Evolutionary conservation across 2,797 vertebrate genomes (phyloP).

Genomic region (Hafferia zeledoni): DNA sequence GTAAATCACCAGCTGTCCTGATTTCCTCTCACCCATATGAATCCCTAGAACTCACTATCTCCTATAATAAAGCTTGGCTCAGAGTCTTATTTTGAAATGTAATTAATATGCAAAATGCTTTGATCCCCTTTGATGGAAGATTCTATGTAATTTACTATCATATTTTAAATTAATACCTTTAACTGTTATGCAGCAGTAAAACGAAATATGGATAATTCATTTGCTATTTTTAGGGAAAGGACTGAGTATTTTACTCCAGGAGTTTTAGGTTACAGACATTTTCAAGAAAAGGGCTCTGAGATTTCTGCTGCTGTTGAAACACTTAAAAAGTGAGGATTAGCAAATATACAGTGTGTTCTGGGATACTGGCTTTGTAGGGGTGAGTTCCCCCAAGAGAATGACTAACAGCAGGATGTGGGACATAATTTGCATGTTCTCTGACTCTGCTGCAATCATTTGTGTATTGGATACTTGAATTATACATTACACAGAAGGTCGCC

Average conservation of each 20-base stretch:
- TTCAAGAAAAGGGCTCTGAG: background rate
- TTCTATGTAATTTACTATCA: background rate
- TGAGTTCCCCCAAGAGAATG: constrained; percentile 55
- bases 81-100: constrained; percentile 12
- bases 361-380: constrained; percentile 38
- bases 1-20: constrained; percentile 18
- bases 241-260: background rate
- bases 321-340: constrained; percentile 53
- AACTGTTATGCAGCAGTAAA: constrained; percentile 1
- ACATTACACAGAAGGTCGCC: constrained; percentile 50
- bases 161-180: constrained; percentile 32
- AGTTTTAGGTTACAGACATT: background rate
- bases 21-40: background rate
- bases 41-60: background rate
- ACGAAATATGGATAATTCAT: background rate
- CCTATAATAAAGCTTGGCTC: constrained; percentile 38
- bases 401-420: constrained; percentile 70
- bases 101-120: constrained; percentile 57
- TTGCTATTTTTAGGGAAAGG: constrained; percentile 37
- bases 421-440: constrained; percentile 69
- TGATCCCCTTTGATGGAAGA: constrained; percentile 26
- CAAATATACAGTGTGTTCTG: constrained; percentile 64
- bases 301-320: constrained; percentile 34
- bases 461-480: constrained; percentile 64
- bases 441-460: constrained; percentile 62